Evolutionary conservation across 2,888 invertebrate genomes (phyloP).

Genomic region (Villa cingulata): DNA sequence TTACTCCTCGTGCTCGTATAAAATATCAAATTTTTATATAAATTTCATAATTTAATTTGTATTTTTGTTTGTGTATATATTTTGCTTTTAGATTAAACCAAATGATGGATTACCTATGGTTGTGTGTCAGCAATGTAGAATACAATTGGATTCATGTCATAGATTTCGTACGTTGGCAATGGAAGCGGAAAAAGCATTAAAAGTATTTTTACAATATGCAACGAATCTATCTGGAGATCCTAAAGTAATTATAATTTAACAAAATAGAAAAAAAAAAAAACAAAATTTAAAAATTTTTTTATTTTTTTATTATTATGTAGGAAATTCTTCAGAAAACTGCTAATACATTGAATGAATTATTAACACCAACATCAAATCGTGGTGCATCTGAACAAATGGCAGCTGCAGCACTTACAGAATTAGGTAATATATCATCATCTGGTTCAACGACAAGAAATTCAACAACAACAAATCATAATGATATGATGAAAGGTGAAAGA

Average conservation of each 20-base stretch:
- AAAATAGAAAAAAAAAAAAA: not conserved
- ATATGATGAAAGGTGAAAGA: too few species aligned
- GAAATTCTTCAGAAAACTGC: constrained; percentile 46
- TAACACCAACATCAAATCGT: constrained; percentile 36
- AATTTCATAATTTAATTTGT: too few species aligned
- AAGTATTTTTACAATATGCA: constrained; percentile 61
- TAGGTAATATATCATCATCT: constrained; percentile 26
- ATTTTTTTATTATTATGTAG: constrained; percentile 4
- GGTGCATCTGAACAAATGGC: constrained; percentile 34
- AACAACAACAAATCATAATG: too few species aligned
- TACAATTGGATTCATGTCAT: constrained; percentile 60
- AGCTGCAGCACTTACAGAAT: constrained; percentile 34
- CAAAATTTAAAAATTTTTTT: not conserved
- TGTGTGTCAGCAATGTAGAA: constrained; percentile 62
- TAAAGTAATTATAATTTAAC: not conserved
- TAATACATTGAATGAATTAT: constrained; percentile 44
- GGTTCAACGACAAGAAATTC: constrained; percentile 10
- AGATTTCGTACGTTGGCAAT: constrained; percentile 63
- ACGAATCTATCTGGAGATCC: constrained; percentile 52
- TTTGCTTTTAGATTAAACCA: too few species aligned
- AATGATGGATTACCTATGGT: constrained; percentile 63
- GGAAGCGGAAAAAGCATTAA: constrained; percentile 60
- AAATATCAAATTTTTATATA: too few species aligned
- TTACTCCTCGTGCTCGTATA: too few species aligned
- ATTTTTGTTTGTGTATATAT: too few species aligned